These are phyloP conservation scores for Rutilus rutilus DNA, from an alignment of 2,113 vertebrate genomes.

Conservation along the genomic window DNA sequence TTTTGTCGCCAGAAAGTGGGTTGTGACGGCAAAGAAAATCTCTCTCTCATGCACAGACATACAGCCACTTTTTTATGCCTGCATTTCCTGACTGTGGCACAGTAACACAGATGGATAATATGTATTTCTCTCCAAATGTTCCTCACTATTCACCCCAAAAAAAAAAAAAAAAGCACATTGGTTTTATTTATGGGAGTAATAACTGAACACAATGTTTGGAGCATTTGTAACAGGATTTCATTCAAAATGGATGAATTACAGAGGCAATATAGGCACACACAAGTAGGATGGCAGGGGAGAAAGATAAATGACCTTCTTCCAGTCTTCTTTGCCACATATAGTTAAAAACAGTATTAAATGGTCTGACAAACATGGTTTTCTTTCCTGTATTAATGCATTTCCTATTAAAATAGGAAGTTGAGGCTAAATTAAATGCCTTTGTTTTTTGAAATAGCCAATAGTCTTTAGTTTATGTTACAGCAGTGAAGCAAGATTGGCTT, in stretches of 20 bases:
- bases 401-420: neutral
- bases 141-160: neutral
- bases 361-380: neutral
- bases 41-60: neutral
- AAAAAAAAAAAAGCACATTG: neutral
- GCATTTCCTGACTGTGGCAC: neutral
- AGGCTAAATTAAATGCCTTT: too few relatives aligned
- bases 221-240: constrained; percentile 10
- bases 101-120: constrained; percentile 24
- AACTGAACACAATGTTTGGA: constrained; percentile 28
- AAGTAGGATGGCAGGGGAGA: neutral
- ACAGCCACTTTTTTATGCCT: too few relatives aligned
- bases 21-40: constrained; percentile 8
- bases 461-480: too few relatives aligned
- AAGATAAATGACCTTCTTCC: neutral
- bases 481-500: too few relatives aligned
- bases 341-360: neutral
- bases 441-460: too few relatives aligned
- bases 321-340: neutral
- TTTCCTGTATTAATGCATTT: neutral
- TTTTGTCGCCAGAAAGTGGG: neutral
- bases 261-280: neutral
- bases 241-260: constrained; percentile 21
- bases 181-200: constrained; percentile 33
- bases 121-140: neutral